Conservation (phyloP, 1,140 invertebrate genomes). For the Protaetia brevitarsis region DNA sequence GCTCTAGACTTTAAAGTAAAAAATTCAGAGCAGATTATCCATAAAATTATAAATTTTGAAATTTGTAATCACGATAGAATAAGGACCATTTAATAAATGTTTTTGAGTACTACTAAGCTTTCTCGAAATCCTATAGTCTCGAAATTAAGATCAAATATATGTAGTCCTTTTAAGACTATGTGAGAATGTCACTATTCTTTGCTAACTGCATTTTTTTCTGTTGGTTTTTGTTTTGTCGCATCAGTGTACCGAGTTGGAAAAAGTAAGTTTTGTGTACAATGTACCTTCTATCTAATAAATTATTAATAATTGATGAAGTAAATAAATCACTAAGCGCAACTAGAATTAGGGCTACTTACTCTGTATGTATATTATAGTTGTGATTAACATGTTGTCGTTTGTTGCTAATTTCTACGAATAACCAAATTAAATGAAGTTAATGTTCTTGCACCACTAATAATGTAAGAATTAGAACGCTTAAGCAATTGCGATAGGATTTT, state of each 20-base stretch:
- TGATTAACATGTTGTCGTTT: neutral
- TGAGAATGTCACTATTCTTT: conserved; percentile 4
- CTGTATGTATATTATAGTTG: neutral
- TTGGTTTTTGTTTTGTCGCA: conserved; percentile 36
- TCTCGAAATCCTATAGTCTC: too few species aligned
- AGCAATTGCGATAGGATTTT: conserved; percentile 4
- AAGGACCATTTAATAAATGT: too few species aligned
- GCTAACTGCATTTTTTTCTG: conserved; percentile 34
- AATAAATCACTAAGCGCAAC: neutral
- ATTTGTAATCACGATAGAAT: too few species aligned
- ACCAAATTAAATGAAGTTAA: neutral
- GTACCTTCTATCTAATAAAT: conserved; percentile 24
- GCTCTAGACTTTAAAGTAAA: too few species aligned
- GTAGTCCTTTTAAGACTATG: neutral
- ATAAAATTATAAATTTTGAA: too few species aligned
- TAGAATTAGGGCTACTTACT: neutral
- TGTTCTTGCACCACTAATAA: neutral
- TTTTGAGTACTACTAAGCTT: too few species aligned
- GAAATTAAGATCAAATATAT: neutral
- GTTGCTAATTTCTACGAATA: neutral
- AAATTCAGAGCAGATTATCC: too few species aligned
- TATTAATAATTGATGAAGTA: conserved; percentile 20
- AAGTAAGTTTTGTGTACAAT: conserved; percentile 47
- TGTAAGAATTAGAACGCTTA: conserved; percentile 20
- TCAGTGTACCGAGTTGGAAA: conserved; percentile 46